These are phyloP conservation scores for Psittacula echo DNA, from an alignment of 2,797 vertebrate species.

Conservation along the genomic window DNA sequence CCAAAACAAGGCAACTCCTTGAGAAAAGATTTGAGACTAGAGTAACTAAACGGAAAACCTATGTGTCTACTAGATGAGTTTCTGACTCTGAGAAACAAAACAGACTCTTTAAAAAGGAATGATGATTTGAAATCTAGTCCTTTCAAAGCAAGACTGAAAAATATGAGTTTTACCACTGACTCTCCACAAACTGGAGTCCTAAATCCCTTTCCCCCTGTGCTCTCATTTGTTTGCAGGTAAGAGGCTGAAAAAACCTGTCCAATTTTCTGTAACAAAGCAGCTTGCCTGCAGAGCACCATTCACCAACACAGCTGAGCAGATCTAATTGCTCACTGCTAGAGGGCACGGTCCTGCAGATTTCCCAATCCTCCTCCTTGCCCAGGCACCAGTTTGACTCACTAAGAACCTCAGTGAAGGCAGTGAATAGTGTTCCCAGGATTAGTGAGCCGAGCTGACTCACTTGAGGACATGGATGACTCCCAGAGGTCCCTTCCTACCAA, in stretches of 20 bases:
- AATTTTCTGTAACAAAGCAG: not conserved
- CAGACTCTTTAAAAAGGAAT: not conserved
- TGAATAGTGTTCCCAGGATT: not conserved
- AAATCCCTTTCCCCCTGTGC: not conserved
- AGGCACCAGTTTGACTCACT: not conserved
- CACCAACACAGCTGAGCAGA: not conserved
- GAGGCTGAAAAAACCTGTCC: not conserved
- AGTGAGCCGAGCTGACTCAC: not conserved
- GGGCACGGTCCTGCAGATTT: not conserved
- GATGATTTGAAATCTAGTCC: not conserved
- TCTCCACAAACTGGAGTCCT: not conserved
- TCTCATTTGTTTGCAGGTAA: not conserved
- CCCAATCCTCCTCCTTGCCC: not conserved
- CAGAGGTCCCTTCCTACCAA: not conserved
- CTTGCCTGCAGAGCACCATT: not conserved
- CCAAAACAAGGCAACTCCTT: not conserved
- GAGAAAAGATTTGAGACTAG: not conserved
- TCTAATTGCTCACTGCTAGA: conserved; percentile 9
- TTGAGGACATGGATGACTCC: not conserved
- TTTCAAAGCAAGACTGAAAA: not conserved
- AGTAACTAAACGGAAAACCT: not conserved
- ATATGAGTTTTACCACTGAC: not conserved
- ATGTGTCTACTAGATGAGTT: not conserved
- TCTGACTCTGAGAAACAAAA: not conserved
- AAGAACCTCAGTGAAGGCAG: not conserved